Base-by-base conservation (phyloP, 1,140 invertebrate species). In the Hyphantria cunea region DNA sequence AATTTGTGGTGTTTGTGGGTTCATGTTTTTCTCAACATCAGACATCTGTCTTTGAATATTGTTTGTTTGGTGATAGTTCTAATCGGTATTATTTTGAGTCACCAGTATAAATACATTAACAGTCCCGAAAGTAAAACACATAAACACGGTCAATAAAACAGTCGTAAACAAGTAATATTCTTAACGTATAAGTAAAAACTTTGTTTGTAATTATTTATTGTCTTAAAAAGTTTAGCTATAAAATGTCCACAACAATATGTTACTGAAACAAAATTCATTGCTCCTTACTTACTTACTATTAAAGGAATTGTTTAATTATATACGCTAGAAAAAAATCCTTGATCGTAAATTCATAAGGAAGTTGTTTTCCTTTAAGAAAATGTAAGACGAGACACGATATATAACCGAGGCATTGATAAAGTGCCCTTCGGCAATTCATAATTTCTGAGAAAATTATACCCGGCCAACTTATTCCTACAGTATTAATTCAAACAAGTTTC, bases 1-100 rank as follows among this genome's bases (percentile, higher is more conserved):
- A 79, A 84, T 84, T n/a, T n/a, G n/a, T n/a, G n/a, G n/a, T n/a
- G n/a, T n/a, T n/a, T 80, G 76, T 77, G 71, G 61, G 68, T 74
- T 72, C 72, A 69, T 77, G 70, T 78, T 79, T 75, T 76, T 75
- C 52, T 77, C 71, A 64, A 68, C 72, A 59, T 68, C 65, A 51
- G 67, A 61, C 72, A 66, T 71, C 64, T 69, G 73, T 67, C 65
- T 66, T 74, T 71, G 42, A 78, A 66, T 71, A 72, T 70, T 73
- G 64, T 78, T 82, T 76, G 68, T 76, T 73, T 55, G 31, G 50
- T 68, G 67, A 71, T 72, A 49, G 59, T 54, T 34, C 39, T 49
- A 56, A 63, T 63, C 49, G 56, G 13, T 44, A 17, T 59, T 58
- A 31, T 54, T 44, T 9, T 31, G n/a, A 39, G 25, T 56, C 15